These are phyloP conservation scores for Leptopilina boulardi DNA, from an alignment of 1,140 invertebrate genomes.

Conservation along the genomic window DNA sequence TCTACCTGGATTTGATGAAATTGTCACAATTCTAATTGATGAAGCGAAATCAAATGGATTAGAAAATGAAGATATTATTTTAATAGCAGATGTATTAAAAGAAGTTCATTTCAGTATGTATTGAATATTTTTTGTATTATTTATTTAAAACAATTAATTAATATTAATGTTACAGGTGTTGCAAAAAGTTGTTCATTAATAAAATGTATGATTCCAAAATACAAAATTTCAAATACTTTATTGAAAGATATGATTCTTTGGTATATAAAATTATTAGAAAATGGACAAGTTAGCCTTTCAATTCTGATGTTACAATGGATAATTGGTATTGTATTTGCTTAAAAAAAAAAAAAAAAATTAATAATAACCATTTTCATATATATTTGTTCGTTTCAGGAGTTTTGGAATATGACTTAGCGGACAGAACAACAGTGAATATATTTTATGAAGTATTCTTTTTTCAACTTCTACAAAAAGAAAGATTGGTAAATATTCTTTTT, in stretches of 20 bases:
- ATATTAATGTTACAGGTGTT: constrained; percentile 50
- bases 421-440: constrained; percentile 62
- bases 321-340: constrained; percentile 55
- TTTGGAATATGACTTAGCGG: constrained; percentile 64
- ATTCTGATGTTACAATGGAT: constrained; percentile 64
- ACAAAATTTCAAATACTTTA: constrained; percentile 50
- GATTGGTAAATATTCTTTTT: constrained; percentile 57
- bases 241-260: constrained; percentile 60
- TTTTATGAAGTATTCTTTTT: constrained; percentile 69
- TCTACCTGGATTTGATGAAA: constrained; percentile 38
- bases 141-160: not conserved
- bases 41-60: constrained; percentile 56
- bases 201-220: constrained; percentile 66
- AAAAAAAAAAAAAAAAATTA: constrained; percentile 29
- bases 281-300: constrained; percentile 54
- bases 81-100: constrained; percentile 52
- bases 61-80: constrained; percentile 49
- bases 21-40: constrained; percentile 47
- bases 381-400: constrained; percentile 58
- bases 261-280: constrained; percentile 52
- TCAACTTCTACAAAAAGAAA: constrained; percentile 57
- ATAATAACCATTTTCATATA: not conserved
- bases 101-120: constrained; percentile 53
- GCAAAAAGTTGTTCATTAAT: constrained; percentile 53
- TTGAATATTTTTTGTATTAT: constrained; percentile 1